A percentile compares a stretch with the other conserved stretches of the same genome.
These are phyloP conservation scores for Amphipyra tragopoginis DNA, from an alignment of 2,888 invertebrate genomes.

Conservation along the genomic window DNA sequence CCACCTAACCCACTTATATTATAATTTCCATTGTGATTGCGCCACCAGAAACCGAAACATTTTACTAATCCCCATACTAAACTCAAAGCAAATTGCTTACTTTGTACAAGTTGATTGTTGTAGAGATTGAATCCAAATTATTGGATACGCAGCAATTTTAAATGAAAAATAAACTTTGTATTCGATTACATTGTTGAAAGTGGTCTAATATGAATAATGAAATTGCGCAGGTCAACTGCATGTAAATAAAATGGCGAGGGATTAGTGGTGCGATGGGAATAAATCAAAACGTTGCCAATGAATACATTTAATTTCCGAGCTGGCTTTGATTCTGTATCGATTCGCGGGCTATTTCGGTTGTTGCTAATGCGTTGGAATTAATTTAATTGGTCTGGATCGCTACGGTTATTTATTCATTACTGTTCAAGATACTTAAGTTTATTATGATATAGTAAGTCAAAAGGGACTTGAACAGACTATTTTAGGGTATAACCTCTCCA, in stretches of 20 bases:
- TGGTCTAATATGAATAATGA: slow-evolving; percentile 43
- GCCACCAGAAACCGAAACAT: slow-evolving; percentile 58
- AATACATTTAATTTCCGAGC: slow-evolving; percentile 79
- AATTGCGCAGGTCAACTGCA: slow-evolving; percentile 40
- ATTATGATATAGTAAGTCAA: slow-evolving; percentile 8
- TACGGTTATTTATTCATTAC: slow-evolving; percentile 24
- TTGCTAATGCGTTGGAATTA: slow-evolving; percentile 71
- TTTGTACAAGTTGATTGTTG: slow-evolving; percentile 55
- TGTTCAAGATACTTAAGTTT: slow-evolving; percentile 9
- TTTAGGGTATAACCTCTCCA: not conserved
- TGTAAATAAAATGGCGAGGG: slow-evolving; percentile 59
- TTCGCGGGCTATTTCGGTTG: slow-evolving; percentile 66
- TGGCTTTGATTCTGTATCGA: slow-evolving; percentile 71
- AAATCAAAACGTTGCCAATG: slow-evolving; percentile 76
- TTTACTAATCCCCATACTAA: slow-evolving; percentile 63
- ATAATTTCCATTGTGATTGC: slow-evolving; percentile 67
- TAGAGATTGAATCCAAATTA: slow-evolving; percentile 32
- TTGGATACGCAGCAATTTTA: slow-evolving; percentile 20
- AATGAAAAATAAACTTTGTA: slow-evolving; percentile 25
- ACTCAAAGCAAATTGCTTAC: slow-evolving; percentile 66
- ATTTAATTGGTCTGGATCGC: slow-evolving; percentile 65
- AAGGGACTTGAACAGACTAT: not conserved
- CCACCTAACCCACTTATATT: slow-evolving; percentile 64
- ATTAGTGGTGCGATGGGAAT: slow-evolving; percentile 64
- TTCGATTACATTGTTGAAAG: slow-evolving; percentile 27